phyloP scores from a whole-genome alignment of 2,797 vertebrate genomes.

The Babyrousa celebensis region DNA sequence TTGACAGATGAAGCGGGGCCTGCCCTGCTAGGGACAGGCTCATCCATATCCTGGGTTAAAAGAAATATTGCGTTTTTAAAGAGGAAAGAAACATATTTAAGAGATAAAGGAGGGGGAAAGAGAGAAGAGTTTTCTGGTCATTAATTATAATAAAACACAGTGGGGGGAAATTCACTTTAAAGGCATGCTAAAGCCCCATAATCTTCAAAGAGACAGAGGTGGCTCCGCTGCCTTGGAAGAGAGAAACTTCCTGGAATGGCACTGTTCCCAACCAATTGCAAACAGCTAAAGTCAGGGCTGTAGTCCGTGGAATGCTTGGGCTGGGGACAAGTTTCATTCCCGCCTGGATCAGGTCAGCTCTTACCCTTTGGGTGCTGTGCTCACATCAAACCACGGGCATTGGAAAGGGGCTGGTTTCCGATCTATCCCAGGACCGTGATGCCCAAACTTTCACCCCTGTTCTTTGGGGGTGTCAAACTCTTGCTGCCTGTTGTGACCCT shows the following conservation, averaged over 20 bases:
- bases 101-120: slow-evolving; percentile 91
- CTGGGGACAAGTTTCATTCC: background rate
- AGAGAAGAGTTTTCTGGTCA: slow-evolving; percentile 91
- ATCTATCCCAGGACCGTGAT: rapidly evolving
- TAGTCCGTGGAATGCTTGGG: background rate
- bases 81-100: slow-evolving; percentile 93
- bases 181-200: slow-evolving; percentile 90
- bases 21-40: slow-evolving; percentile 89
- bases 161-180: slow-evolving; percentile 90
- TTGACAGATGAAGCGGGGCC: slow-evolving; percentile 92
- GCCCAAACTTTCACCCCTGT: rapidly evolving
- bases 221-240: slow-evolving; percentile 74
- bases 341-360: background rate
- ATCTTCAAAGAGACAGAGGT: slow-evolving; percentile 92
- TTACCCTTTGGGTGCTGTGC: rapidly evolving
- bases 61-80: slow-evolving; percentile 93
- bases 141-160: slow-evolving; percentile 92
- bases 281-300: background rate
- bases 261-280: background rate
- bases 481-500: background rate
- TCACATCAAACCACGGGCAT: background rate
- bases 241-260: slow-evolving; percentile 40
- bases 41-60: slow-evolving; percentile 92
- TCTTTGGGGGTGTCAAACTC: background rate
- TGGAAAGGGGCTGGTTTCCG: background rate